These are phyloP conservation scores for Dromaius novaehollandiae DNA, from an alignment of 2,113 vertebrate genomes.

Conservation along the genomic window DNA sequence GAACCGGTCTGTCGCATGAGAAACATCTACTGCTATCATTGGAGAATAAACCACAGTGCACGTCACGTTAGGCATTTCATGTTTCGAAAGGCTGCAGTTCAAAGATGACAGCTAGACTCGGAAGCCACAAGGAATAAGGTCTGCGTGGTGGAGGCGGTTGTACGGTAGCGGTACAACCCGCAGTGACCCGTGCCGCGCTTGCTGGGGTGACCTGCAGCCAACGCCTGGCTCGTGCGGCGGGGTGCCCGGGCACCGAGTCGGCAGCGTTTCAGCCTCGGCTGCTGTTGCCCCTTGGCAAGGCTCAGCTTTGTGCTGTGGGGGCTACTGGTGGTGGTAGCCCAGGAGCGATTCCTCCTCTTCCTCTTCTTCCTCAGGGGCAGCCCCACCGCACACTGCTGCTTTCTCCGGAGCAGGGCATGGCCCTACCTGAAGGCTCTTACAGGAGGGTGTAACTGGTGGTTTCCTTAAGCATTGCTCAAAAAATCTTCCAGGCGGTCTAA, in stretches of 20 bases:
- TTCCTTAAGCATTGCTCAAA: not conserved
- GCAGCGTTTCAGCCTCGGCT: not conserved
- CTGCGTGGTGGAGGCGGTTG: no score
- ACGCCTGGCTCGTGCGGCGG: fast-evolving
- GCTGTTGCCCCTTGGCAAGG: fast-evolving
- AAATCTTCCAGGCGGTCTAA: not conserved
- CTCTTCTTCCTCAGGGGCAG: fast-evolving
- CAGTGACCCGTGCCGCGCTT: no score
- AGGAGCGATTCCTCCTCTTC: not conserved
- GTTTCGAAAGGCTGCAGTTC: not conserved
- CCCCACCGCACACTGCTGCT: fast-evolving
- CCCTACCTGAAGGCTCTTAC: not conserved
- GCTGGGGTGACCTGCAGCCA: no score
- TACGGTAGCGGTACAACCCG: not conserved
- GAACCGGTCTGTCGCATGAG: not conserved
- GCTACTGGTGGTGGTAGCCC: not conserved
- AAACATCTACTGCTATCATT: fast-evolving
- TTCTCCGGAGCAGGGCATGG: not conserved
- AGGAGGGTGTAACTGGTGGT: not conserved
- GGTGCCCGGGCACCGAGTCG: fast-evolving
- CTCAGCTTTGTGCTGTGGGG: not conserved
- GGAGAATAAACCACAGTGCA: not conserved
- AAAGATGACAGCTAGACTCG: not conserved
- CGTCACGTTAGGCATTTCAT: fast-evolving
- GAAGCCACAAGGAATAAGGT: fast-evolving